These are phyloP conservation scores for Notospermus geniculatus DNA, from an alignment of 1,140 invertebrate species.

Conservation along the genomic window DNA sequence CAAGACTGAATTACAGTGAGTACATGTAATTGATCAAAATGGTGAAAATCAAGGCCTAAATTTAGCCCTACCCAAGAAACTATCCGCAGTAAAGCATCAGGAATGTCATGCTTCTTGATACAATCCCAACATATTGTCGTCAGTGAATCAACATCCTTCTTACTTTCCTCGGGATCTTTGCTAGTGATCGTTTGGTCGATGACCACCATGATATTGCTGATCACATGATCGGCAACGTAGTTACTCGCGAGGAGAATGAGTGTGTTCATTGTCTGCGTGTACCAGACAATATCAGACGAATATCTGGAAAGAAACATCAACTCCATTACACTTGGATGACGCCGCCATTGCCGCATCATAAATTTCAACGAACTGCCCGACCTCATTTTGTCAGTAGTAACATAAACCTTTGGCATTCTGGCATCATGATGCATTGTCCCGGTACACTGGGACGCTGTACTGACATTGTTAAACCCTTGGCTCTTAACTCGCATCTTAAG, in stretches of 20 bases:
- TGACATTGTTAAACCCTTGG: neutral
- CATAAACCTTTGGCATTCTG: no score
- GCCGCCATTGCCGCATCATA: neutral
- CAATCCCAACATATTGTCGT: neutral
- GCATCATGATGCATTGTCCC: no score
- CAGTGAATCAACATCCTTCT: neutral
- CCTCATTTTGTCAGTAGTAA: no score
- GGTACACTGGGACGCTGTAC: neutral
- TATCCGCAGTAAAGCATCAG: neutral
- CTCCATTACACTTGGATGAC: neutral
- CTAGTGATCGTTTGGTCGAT: neutral
- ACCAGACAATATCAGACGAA: neutral
- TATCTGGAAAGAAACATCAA: neutral
- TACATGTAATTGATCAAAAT: neutral
- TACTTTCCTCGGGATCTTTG: neutral
- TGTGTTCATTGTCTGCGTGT: neutral
- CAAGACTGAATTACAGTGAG: conserved; percentile 1
- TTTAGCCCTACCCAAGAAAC: neutral
- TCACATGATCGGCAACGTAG: neutral
- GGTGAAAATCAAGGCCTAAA: neutral
- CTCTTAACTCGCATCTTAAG: neutral
- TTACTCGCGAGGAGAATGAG: neutral
- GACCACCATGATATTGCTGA: neutral
- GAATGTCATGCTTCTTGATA: conserved; percentile 1
- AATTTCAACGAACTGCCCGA: no score